Evolutionary conservation across 2,888 invertebrate genomes (phyloP), one percentile per base, ranked within the genome.

Genomic region (Lasioglossum morio): DNA sequence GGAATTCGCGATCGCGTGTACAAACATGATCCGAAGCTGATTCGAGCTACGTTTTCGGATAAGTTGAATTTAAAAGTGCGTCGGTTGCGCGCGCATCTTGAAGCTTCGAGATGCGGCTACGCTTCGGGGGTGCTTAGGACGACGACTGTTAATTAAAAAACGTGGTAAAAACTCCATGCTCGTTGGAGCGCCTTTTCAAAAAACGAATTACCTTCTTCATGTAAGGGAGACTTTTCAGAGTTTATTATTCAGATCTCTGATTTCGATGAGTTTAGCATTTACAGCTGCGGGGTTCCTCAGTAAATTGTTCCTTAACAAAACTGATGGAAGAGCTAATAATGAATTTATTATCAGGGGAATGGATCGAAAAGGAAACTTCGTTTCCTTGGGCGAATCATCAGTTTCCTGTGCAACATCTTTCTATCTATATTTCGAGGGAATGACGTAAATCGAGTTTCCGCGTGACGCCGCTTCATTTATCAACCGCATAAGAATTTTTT

Each of bases 11-110:
- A 46, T 60, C 27, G 27, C 34, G 2, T 5, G 10, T 40, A 3
- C 37, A 12, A 12, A 4, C n/a, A 14, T 0, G 40, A 70, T 70
- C 12, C 40, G 12, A 69, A 10, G 10, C 69, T 10, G 37, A 69
- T 23, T 34, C 34, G 8, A 37, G 23, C 69, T 23, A 69, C 37
- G 37, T 69, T 69, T 69, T 69, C 23, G 69, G 2, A 1, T 1
- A 37, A 37, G 23, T 69, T 37, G 69, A 69, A 69, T 69, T 69
- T 69, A 69, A 69, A 69, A 69, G 69, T 69, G 37, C 66, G 66
- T 37, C 10, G 37, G 69, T 19, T 34, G 69, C 69, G 69, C 69
- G 69, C 69, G 69, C 69, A 37, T 69, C 10, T 23, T 4, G 23
- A 12, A 37, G 69, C 10, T 37, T 69, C 8, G 37, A 37, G 69